Evolutionary conservation across 2,113 vertebrate genomes (phyloP).

Genomic region (Mus musculus): DNA sequence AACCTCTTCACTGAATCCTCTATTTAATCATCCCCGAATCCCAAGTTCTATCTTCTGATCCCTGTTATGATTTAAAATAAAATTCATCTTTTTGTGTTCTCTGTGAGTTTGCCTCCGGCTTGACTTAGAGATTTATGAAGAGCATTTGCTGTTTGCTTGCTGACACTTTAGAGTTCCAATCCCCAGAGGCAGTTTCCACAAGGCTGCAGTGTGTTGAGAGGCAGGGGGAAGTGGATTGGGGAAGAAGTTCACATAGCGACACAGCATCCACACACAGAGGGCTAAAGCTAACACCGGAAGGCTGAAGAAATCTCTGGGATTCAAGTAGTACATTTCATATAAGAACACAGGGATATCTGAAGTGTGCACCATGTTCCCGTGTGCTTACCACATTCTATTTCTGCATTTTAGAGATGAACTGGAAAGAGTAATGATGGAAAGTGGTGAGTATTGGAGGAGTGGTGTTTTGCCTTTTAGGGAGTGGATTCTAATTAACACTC

Average conservation of each 20-base stretch:
- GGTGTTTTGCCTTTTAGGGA: neutral
- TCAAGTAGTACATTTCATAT: neutral
- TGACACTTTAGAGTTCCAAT: conserved; percentile 74
- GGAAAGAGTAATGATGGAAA: neutral
- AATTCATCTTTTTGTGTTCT: conserved; percentile 86
- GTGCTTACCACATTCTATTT: neutral
- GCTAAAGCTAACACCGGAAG: conserved; percentile 75
- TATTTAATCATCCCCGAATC: conserved; percentile 87
- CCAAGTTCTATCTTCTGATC: conserved; percentile 83
- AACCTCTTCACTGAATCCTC: conserved; percentile 85
- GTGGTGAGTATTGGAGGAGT: neutral
- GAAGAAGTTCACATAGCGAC: conserved; percentile 57
- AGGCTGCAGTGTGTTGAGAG: neutral
- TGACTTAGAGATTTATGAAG: conserved; percentile 84
- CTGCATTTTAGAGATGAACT: neutral
- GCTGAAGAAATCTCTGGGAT: conserved; percentile 45
- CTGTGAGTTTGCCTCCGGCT: conserved; percentile 84
- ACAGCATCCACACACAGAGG: conserved; percentile 39
- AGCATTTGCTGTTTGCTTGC: conserved; percentile 79
- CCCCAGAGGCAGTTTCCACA: conserved; percentile 75
- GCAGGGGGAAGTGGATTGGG: neutral
- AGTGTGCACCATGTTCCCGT: rapidly evolving
- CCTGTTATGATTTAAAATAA: conserved; percentile 85
- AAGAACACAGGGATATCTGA: neutral
- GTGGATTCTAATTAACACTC: too few species aligned